phyloP scores from a whole-genome alignment of 2,888 invertebrate species.

The Pteria penguin region DNA sequence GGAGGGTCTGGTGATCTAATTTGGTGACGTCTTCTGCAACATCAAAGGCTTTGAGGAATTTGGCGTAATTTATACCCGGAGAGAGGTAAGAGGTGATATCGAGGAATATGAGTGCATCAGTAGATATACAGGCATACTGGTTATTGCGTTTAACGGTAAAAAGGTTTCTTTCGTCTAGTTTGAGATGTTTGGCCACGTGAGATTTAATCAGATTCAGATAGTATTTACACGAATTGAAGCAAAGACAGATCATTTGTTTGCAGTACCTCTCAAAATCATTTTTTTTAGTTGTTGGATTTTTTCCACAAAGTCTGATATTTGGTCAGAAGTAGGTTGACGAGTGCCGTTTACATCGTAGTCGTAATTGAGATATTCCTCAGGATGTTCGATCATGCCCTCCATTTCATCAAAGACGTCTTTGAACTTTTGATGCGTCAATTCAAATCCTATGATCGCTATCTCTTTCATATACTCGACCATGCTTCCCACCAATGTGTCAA shows the following conservation, averaged over 20 bases:
- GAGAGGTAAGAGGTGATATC: constrained; percentile 48
- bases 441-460: constrained; percentile 15
- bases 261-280: constrained; percentile 5
- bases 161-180: too few relatives aligned
- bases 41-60: constrained; percentile 49
- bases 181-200: too few relatives aligned
- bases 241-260: constrained; percentile 36
- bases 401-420: too few relatives aligned
- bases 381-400: too few relatives aligned
- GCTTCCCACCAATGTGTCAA: too few relatives aligned
- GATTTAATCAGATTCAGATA: too few relatives aligned
- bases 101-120: constrained; percentile 37
- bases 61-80: constrained; percentile 44
- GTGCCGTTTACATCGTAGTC: too few relatives aligned
- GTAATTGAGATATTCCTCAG: too few relatives aligned
- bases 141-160: constrained; percentile 24
- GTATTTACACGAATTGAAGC: constrained; percentile 45
- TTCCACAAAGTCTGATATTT: too few relatives aligned
- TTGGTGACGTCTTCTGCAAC: constrained; percentile 35
- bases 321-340: too few relatives aligned
- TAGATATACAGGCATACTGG: constrained; percentile 35
- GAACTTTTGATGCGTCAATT: too few relatives aligned
- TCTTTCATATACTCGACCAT: not conserved
- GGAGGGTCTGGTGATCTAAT: constrained; percentile 1
- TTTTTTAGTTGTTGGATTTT: too few relatives aligned